phyloP scores from a whole-genome alignment of 2,797 vertebrate species.

The Propithecus perrieri region DNA sequence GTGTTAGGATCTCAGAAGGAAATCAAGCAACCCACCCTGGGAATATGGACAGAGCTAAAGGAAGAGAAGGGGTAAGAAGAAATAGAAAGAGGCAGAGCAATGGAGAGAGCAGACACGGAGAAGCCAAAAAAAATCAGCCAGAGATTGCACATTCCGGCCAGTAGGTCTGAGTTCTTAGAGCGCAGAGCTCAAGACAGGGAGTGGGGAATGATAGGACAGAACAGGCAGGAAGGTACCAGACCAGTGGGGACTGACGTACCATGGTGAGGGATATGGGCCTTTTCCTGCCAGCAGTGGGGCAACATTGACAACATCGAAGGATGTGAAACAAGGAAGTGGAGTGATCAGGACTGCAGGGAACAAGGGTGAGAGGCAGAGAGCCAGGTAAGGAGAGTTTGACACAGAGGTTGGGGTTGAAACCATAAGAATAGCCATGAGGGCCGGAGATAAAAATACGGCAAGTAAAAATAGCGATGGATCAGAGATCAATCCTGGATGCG shows the following conservation, averaged over 20 bases:
- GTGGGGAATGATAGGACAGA: too few species aligned
- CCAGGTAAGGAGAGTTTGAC: accelerated
- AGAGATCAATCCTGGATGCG: background rate
- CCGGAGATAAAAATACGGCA: accelerated
- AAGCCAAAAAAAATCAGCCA: background rate
- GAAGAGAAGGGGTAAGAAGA: background rate
- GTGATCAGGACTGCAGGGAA: too few species aligned
- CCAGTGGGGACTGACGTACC: accelerated
- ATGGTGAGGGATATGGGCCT: background rate
- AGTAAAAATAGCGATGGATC: background rate
- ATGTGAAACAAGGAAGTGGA: accelerated
- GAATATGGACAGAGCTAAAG: background rate
- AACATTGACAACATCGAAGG: background rate
- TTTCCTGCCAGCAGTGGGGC: background rate
- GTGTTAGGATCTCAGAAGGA: background rate
- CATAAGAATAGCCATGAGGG: background rate
- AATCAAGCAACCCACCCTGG: background rate
- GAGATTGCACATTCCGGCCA: accelerated
- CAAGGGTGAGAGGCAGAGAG: background rate
- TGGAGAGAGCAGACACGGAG: background rate
- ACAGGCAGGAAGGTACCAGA: accelerated
- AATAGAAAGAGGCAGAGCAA: background rate
- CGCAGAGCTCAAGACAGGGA: accelerated
- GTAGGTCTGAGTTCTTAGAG: too few species aligned
- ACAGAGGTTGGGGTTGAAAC: accelerated